Conservation (phyloP, 37 sponge, comb jelly and placozoan species). For the Amphimedon queenslandica region DNA sequence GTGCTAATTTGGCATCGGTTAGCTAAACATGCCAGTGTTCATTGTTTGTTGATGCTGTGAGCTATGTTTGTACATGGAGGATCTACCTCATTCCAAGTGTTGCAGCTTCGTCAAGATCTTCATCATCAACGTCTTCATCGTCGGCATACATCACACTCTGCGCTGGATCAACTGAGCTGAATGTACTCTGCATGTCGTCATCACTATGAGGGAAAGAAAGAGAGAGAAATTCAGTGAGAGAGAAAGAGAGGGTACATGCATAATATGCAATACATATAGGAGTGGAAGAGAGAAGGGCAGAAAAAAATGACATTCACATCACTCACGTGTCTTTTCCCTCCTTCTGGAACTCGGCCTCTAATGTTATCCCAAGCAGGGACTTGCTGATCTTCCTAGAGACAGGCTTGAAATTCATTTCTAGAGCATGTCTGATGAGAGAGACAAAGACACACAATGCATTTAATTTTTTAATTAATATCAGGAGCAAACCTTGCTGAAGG, state of each 20-base stretch:
- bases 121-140: slow-evolving; percentile 47
- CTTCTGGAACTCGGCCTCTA: slow-evolving; percentile 69
- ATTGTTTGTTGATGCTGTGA: not conserved
- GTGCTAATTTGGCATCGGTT: too few relatives aligned
- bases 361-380: slow-evolving; percentile 53
- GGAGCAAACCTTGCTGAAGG: slow-evolving; percentile 32
- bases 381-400: slow-evolving; percentile 64
- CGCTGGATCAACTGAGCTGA: slow-evolving; percentile 62
- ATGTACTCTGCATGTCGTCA: slow-evolving; percentile 88
- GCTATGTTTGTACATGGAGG: not conserved
- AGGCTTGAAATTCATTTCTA: slow-evolving; percentile 69
- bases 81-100: not conserved
- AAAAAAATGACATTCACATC: not conserved
- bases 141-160: slow-evolving; percentile 11
- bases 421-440: slow-evolving; percentile 32
- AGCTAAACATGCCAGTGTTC: too few relatives aligned
- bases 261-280: not conserved
- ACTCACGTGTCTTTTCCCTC: slow-evolving; percentile 56
- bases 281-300: not conserved
- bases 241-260: not conserved
- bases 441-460: not conserved
- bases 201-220: slow-evolving; percentile 46
- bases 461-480: not conserved
- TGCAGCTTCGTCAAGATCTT: slow-evolving; percentile 9
- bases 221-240: too few relatives aligned